These are phyloP conservation scores for Pogoniulus pusillus DNA, from an alignment of 2,797 vertebrate species.

Conservation along the genomic window DNA sequence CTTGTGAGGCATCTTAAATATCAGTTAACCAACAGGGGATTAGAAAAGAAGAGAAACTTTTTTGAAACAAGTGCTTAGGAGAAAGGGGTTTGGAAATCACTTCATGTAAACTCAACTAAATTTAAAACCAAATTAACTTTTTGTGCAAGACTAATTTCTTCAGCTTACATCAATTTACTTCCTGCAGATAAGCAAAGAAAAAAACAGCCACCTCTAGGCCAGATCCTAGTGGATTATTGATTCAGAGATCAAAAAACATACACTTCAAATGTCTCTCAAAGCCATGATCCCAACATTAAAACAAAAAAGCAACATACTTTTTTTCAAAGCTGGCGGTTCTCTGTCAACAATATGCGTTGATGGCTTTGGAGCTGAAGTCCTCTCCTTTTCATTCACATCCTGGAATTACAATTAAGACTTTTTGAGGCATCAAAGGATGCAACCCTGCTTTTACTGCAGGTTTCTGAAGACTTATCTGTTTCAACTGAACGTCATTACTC, in stretches of 20 bases:
- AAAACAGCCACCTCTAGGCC: background rate
- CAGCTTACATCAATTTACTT: background rate
- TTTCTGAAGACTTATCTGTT: background rate
- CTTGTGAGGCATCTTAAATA: slow-evolving; percentile 39
- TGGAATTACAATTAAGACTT: slow-evolving; percentile 66
- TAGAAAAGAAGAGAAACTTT: background rate
- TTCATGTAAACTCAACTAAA: background rate
- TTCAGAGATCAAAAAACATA: background rate
- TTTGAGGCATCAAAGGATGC: background rate
- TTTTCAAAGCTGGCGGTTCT: slow-evolving; percentile 79
- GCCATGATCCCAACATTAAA: background rate
- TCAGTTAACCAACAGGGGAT: slow-evolving; percentile 34
- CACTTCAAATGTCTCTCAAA: background rate
- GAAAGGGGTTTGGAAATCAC: background rate
- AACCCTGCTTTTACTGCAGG: background rate
- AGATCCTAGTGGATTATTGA: background rate
- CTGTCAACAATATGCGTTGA: slow-evolving; percentile 79
- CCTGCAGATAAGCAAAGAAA: background rate
- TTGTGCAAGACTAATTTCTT: background rate
- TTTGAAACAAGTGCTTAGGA: background rate
- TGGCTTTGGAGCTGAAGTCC: slow-evolving; percentile 78
- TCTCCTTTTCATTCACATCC: slow-evolving; percentile 75
- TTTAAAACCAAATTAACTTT: background rate
- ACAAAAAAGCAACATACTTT: slow-evolving; percentile 80
- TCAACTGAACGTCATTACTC: background rate